Evolutionary conservation across 1,140 invertebrate genomes (phyloP).

Genomic region (Drosophila parabipectinata): DNA sequence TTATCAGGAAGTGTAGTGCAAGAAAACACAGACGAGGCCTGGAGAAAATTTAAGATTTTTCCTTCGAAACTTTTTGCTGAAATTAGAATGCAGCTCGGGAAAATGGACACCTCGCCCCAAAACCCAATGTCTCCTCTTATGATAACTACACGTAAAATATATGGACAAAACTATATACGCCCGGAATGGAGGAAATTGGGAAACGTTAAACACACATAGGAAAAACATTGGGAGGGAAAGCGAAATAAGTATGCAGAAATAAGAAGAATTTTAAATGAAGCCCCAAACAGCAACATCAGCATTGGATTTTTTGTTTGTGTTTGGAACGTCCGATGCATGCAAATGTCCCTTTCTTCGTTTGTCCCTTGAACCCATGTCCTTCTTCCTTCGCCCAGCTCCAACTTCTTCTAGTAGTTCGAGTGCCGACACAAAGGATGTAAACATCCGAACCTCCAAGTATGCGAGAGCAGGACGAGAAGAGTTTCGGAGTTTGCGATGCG

Average conservation of each 20-base stretch:
- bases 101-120: constrained; percentile 17
- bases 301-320: constrained; percentile 20
- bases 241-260: constrained; percentile 76
- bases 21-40: constrained; percentile 21
- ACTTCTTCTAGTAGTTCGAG: constrained; percentile 27
- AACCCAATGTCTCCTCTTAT: constrained; percentile 63
- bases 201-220: constrained; percentile 30
- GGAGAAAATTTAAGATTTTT: constrained; percentile 26
- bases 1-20: constrained; percentile 40
- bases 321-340: constrained; percentile 66
- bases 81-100: constrained; percentile 57
- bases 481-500: constrained; percentile 45
- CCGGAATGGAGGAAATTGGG: constrained; percentile 44
- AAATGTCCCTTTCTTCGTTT: constrained; percentile 45
- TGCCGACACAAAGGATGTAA: constrained; percentile 66
- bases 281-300: constrained; percentile 56
- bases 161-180: constrained; percentile 48
- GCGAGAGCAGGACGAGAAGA: constrained; percentile 50
- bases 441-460: constrained; percentile 65
- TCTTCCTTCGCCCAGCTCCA: not conserved
- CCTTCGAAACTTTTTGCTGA: constrained; percentile 12
- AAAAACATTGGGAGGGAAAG: constrained; percentile 10
- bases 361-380: not conserved
- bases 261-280: constrained; percentile 77
- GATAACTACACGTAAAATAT: constrained; percentile 59